phyloP scores from a whole-genome alignment of 2,888 invertebrate species.

The Thymelicus acteon region DNA sequence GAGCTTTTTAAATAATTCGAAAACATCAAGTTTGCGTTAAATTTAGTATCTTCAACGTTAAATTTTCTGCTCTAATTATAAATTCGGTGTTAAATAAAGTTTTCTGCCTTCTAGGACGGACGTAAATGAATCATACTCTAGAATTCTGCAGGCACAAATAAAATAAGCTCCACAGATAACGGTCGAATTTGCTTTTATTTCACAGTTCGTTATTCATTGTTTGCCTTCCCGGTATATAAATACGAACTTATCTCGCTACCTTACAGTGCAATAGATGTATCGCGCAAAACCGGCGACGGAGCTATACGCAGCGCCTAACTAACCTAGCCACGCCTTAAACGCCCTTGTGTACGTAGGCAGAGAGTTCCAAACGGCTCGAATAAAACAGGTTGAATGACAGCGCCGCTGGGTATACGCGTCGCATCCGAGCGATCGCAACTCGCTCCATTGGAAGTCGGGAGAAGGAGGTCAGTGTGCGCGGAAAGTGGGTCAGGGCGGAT shows the following conservation, averaged over 20 bases:
- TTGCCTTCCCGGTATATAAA: constrained; percentile 50
- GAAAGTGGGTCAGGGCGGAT: constrained; percentile 79
- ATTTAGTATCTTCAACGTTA: constrained; percentile 17
- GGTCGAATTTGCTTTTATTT: constrained; percentile 57
- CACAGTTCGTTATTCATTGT: constrained; percentile 62
- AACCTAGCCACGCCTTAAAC: constrained; percentile 38
- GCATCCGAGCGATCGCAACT: constrained; percentile 48
- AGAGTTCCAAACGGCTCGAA: constrained; percentile 47
- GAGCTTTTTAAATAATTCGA: neutral
- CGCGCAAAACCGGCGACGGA: constrained; percentile 32
- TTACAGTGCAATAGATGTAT: constrained; percentile 59
- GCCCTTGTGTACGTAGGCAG: constrained; percentile 39
- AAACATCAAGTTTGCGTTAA: neutral
- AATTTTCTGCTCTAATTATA: constrained; percentile 15
- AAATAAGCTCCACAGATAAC: constrained; percentile 44
- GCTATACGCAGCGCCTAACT: constrained; percentile 22
- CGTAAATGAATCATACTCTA: constrained; percentile 38
- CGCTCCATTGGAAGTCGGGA: constrained; percentile 50
- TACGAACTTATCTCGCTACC: constrained; percentile 55
- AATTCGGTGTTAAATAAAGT: constrained; percentile 24
- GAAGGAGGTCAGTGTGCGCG: constrained; percentile 65
- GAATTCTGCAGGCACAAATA: constrained; percentile 38
- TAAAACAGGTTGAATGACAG: constrained; percentile 43
- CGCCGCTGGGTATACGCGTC: constrained; percentile 44
- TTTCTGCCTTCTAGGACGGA: constrained; percentile 22